Percentiles rank a stretch among this genome's conserved stretches.
Conservation (phyloP, 2,797 vertebrate species). For the Fistularia commersonii region DNA sequence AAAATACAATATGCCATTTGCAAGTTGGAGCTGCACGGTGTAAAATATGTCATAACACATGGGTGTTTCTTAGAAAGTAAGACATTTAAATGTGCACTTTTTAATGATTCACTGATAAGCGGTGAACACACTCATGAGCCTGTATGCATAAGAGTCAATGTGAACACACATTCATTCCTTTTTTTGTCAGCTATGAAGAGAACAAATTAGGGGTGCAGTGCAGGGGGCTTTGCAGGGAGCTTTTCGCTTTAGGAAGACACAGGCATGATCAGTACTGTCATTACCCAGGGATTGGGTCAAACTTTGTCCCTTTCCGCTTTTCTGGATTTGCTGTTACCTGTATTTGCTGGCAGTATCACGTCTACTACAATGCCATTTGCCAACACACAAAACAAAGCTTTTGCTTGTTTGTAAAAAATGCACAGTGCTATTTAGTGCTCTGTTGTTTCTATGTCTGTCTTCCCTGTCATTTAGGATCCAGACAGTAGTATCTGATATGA, state of each 20-base stretch:
- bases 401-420: conserved; percentile 43
- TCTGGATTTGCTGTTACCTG: conserved; percentile 17
- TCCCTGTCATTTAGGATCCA: conserved; percentile 9
- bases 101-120: no score
- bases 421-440: conserved; percentile 32
- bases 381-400: conserved; percentile 32
- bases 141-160: not conserved
- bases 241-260: conserved; percentile 17
- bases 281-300: conserved; percentile 19
- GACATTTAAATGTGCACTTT: not conserved
- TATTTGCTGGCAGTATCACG: conserved; percentile 37
- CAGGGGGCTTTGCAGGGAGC: not conserved
- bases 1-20: not conserved
- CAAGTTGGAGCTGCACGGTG: not conserved
- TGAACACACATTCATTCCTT: conserved; percentile 7
- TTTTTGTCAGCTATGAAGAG: conserved; percentile 18
- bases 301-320: conserved; percentile 30
- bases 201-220: conserved; percentile 24
- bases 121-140: no score
- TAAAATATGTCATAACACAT: not conserved
- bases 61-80: not conserved
- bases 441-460: conserved; percentile 23
- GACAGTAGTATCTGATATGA: conserved; percentile 18
- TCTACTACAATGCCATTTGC: conserved; percentile 24
- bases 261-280: conserved; percentile 16